A percentile compares a stretch with the other conserved stretches of the same genome.
phyloP scores from a whole-genome alignment of 1,140 invertebrate species.

The Zaprionus capensis region DNA sequence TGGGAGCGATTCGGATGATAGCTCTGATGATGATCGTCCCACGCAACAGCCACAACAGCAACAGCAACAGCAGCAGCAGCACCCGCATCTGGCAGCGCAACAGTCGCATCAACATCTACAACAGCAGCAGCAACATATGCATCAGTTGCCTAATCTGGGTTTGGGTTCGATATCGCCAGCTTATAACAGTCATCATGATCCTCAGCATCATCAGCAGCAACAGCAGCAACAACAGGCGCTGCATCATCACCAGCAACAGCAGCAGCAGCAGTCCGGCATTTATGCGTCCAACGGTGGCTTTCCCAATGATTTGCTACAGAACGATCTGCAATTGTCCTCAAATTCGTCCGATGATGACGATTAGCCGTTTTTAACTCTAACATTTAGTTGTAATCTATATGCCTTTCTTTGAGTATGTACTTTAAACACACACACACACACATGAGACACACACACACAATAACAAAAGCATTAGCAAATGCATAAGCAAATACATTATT shows the following conservation, averaged over 20 bases:
- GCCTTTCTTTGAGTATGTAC: slow-evolving; percentile 45
- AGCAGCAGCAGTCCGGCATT: slow-evolving; percentile 66
- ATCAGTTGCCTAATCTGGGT: slow-evolving; percentile 57
- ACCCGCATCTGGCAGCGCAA: slow-evolving; percentile 1
- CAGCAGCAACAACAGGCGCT: slow-evolving; percentile 55
- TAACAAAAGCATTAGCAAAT: slow-evolving; percentile 30
- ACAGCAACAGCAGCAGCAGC: background rate
- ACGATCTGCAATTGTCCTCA: slow-evolving; percentile 89
- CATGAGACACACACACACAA: slow-evolving; percentile 13
- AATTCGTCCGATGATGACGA: slow-evolving; percentile 83
- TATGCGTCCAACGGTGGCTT: slow-evolving; percentile 84
- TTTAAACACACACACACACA: slow-evolving; percentile 17
- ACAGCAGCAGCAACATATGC: slow-evolving; percentile 45
- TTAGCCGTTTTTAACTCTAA: slow-evolving; percentile 53
- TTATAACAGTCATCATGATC: slow-evolving; percentile 69
- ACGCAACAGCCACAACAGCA: slow-evolving; percentile 27
- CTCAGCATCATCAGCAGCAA: slow-evolving; percentile 50
- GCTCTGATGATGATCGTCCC: slow-evolving; percentile 67
- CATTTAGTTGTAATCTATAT: slow-evolving; percentile 44
- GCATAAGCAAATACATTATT: slow-evolving; percentile 33
- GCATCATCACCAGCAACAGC: slow-evolving; percentile 66
- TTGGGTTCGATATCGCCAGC: slow-evolving; percentile 65
- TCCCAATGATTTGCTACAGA: slow-evolving; percentile 87
- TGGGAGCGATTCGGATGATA: slow-evolving; percentile 84
- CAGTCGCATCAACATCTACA: slow-evolving; percentile 44